These are phyloP conservation scores for Heliothis virescens DNA, from an alignment of 1,140 invertebrate species.

Conservation along the genomic window DNA sequence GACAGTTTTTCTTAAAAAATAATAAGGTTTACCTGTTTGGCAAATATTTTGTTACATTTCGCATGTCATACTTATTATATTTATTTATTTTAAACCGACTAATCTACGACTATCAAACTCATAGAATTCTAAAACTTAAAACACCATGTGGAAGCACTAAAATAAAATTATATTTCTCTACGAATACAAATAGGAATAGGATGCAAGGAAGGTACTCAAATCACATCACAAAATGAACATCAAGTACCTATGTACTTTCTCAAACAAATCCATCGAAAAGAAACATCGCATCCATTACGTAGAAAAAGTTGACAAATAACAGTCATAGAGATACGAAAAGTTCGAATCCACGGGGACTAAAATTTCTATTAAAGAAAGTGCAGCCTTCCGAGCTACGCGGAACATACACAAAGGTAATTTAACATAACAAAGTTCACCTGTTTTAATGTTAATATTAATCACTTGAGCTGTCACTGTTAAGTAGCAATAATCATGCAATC, in stretches of 20 bases:
- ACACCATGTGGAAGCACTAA: not conserved
- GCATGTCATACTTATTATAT: too few species aligned
- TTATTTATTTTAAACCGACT: too few species aligned
- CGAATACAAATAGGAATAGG: not conserved
- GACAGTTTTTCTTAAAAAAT: too few species aligned
- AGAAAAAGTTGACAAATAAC: constrained; percentile 63
- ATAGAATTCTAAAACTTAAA: not conserved
- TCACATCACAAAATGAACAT: constrained; percentile 31
- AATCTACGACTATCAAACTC: too few species aligned
- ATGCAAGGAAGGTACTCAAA: not conserved
- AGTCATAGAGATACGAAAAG: constrained; percentile 69
- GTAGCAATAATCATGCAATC: constrained; percentile 67
- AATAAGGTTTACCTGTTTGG: too few species aligned
- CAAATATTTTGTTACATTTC: too few species aligned
- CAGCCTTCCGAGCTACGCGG: constrained; percentile 58
- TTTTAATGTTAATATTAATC: constrained; percentile 72
- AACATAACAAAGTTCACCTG: constrained; percentile 65
- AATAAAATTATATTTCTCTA: constrained; percentile 16
- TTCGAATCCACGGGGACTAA: constrained; percentile 66
- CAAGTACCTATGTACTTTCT: constrained; percentile 34
- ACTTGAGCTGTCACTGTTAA: constrained; percentile 76
- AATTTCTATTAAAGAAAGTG: constrained; percentile 68
- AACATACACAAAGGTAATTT: constrained; percentile 56
- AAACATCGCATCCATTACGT: constrained; percentile 48
- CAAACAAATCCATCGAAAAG: constrained; percentile 42